Evolutionary conservation across 2,888 invertebrate genomes (phyloP).

Genomic region (Sialis lutaria): DNA sequence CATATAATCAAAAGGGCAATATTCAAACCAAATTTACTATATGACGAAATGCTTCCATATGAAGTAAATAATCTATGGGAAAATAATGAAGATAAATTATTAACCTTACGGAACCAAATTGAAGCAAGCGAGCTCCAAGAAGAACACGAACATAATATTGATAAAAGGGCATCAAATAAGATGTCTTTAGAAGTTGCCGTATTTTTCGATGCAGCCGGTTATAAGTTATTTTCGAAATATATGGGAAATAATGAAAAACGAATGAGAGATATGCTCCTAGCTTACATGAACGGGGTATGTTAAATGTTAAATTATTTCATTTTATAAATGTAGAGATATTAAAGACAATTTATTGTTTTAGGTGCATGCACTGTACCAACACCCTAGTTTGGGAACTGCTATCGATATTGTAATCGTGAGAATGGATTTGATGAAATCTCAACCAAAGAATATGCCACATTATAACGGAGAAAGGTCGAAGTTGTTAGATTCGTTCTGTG

Average conservation of each 20-base stretch:
- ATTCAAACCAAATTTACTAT: slow-evolving; percentile 24
- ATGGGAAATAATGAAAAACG: slow-evolving; percentile 44
- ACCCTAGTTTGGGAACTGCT: slow-evolving; percentile 45
- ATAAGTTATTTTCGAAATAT: slow-evolving; percentile 49
- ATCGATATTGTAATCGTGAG: slow-evolving; percentile 52
- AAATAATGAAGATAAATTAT: slow-evolving; percentile 2
- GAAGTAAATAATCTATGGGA: slow-evolving; percentile 13
- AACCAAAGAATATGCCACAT: slow-evolving; percentile 42
- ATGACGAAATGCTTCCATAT: slow-evolving; percentile 21
- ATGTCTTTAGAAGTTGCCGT: slow-evolving; percentile 53
- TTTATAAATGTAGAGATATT: no score
- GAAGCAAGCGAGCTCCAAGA: neutral
- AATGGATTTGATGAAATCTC: slow-evolving; percentile 48
- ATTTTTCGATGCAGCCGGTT: slow-evolving; percentile 58
- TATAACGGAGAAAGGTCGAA: slow-evolving; percentile 46
- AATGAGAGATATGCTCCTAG: slow-evolving; percentile 56
- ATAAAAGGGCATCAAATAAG: slow-evolving; percentile 12
- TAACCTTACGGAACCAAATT: neutral
- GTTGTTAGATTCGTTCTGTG: slow-evolving; percentile 58
- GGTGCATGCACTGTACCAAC: slow-evolving; percentile 67
- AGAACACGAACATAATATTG: neutral
- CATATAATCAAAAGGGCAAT: slow-evolving; percentile 40
- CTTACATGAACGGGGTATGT: slow-evolving; percentile 57
- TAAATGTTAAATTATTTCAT: neutral
- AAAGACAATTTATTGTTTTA: slow-evolving; percentile 16